Base-by-base conservation (phyloP, 2,797 vertebrate species). In the Spheniscus humboldti region DNA sequence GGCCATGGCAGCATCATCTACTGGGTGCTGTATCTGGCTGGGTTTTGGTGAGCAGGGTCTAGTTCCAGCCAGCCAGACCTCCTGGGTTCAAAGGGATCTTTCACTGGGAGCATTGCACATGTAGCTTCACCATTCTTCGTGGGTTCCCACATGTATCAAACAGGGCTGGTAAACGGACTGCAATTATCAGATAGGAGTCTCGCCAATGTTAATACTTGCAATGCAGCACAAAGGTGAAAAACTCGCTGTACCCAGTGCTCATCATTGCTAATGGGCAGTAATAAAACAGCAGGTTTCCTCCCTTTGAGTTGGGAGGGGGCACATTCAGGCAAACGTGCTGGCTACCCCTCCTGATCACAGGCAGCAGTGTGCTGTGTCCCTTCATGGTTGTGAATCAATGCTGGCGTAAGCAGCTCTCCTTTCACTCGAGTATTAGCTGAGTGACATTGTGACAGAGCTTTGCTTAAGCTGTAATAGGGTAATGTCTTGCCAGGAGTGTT, bases 321-420 rank as follows among this genome's bases (percentile, higher is more conserved):
- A 59, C 8, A 24, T 13, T 59, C 10, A 43, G 48, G 43, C 10
- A 24, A 60, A 39, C 1, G 0, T 13, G 48, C 71, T 64, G 50
- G 30, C 77, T 64, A 10, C 23, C 33, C 47, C 39, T 80, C 27
- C 37, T 28, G 53, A 48, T 60, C 35, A 16, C 56, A 56, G 79
- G 31, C 60, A 87, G 72, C 41, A 39, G 67, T 1, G 6, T 20
- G 48, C 43, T 47, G 18, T 31, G 20, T 18, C 31, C 52, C 73
- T 75, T 75, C 22, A 0, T 13, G n/a, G 41, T 0, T 0, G 1
- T 60, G 62, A 56, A 43, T 39, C 41, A 19, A 2, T 20, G 85
- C 74, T 88, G 81, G 35, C 0, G 0, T 35, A 33, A 67, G 48
- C 43, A 11, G 62, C 23, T 73, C 47, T 72, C 8, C 31, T 76